Conservation (phyloP, 2,888 invertebrate genomes). For the Cetonia aurata region DNA sequence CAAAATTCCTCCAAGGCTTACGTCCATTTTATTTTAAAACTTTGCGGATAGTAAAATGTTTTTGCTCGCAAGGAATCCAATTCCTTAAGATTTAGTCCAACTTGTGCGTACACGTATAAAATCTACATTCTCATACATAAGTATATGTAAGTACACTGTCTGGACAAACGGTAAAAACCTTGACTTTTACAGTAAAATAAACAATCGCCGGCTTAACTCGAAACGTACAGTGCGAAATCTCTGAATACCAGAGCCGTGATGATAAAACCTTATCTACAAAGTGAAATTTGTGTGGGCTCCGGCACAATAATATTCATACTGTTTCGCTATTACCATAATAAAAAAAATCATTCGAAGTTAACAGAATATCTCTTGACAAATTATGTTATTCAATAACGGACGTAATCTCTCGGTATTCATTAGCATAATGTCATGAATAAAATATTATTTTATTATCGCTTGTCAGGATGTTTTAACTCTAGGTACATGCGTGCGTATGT, state of each 20-base stretch:
- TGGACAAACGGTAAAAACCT: background rate
- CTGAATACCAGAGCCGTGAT: no score
- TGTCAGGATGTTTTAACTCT: no score
- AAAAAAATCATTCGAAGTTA: no score
- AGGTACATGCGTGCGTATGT: no score
- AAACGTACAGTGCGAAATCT: background rate
- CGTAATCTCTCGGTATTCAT: background rate
- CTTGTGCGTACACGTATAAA: background rate
- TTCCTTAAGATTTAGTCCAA: background rate
- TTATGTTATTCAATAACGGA: slow-evolving; percentile 7
- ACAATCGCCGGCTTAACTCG: background rate
- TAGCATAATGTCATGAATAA: slow-evolving; percentile 17
- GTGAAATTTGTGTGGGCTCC: no score
- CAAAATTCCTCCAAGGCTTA: background rate
- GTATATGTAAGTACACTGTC: no score
- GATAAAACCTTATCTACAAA: no score
- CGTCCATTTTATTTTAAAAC: no score
- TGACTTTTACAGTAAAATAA: slow-evolving; percentile 19
- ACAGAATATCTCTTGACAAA: slow-evolving; percentile 4
- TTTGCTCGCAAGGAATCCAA: background rate
- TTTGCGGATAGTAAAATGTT: background rate
- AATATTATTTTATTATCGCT: slow-evolving; percentile 7
- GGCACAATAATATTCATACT: no score
- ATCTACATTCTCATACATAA: no score
- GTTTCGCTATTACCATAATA: no score